These are phyloP conservation scores for Auanema freiburgensis DNA, from an alignment of 2,888 invertebrate species.

Conservation along the genomic window DNA sequence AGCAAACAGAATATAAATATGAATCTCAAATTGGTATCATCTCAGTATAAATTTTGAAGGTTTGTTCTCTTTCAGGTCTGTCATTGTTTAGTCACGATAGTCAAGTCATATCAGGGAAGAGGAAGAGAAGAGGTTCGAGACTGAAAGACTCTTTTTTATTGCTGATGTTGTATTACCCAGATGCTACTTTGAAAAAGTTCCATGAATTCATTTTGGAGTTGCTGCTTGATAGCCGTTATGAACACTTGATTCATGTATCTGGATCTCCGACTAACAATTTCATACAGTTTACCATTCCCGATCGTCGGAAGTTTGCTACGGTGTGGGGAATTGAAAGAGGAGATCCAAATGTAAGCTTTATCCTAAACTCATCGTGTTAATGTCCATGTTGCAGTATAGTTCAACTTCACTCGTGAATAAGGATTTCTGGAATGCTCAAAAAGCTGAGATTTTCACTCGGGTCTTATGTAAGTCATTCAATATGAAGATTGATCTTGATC, in stretches of 20 bases:
- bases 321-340: not conserved
- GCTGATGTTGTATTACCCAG: no score
- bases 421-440: constrained; percentile 1
- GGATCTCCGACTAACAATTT: not conserved
- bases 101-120: no score
- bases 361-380: not conserved
- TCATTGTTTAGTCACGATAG: no score
- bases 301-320: not conserved
- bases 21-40: no score
- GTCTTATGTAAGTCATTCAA: constrained; percentile 1
- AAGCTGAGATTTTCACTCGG: not conserved
- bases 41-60: no score
- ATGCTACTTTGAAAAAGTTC: not conserved
- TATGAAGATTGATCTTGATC: no score
- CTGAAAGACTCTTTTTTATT: no score
- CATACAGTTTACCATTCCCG: not conserved
- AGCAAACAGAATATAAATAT: no score
- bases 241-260: not conserved
- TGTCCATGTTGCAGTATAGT: constrained; percentile 1
- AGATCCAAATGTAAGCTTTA: not conserved
- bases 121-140: no score
- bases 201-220: constrained; percentile 2
- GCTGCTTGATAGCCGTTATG: not conserved
- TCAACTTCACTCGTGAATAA: not conserved
- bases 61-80: no score